phyloP scores from a whole-genome alignment of 1,140 invertebrate species.

The Drosophila leontia region DNA sequence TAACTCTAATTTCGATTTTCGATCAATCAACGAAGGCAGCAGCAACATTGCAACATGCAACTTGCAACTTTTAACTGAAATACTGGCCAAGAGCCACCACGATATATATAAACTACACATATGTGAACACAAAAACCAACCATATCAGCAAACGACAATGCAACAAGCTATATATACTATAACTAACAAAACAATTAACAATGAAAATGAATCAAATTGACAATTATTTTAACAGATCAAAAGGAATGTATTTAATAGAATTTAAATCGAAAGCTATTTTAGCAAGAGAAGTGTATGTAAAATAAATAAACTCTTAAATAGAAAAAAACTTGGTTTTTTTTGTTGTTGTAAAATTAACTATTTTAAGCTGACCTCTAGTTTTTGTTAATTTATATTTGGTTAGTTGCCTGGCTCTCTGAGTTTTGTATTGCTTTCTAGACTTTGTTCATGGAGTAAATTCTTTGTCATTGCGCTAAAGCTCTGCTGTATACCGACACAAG shows the following conservation, averaged over 20 bases:
- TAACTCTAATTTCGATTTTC: slow-evolving; percentile 33
- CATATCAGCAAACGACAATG: slow-evolving; percentile 80
- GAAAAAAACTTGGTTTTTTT: neutral
- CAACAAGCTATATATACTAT: slow-evolving; percentile 41
- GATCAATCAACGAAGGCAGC: slow-evolving; percentile 39
- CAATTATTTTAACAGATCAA: slow-evolving; percentile 47
- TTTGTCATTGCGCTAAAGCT: slow-evolving; percentile 28
- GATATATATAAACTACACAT: slow-evolving; percentile 1
- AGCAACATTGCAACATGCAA: slow-evolving; percentile 4
- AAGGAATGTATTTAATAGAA: slow-evolving; percentile 46
- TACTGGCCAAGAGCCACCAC: slow-evolving; percentile 51
- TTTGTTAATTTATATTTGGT: slow-evolving; percentile 15
- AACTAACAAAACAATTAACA: slow-evolving; percentile 39
- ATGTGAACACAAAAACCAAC: slow-evolving; percentile 41
- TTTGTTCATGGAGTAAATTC: slow-evolving; percentile 55
- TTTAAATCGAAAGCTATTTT: slow-evolving; percentile 40
- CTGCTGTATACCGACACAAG: slow-evolving; percentile 13
- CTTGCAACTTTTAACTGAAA: slow-evolving; percentile 16
- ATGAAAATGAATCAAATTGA: slow-evolving; percentile 42
- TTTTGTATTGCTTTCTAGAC: slow-evolving; percentile 48
- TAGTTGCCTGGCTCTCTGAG: slow-evolving; percentile 29
- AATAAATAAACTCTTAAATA: slow-evolving; percentile 51
- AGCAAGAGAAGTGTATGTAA: slow-evolving; percentile 27
- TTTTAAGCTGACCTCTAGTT: slow-evolving; percentile 14
- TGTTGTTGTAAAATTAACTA: slow-evolving; percentile 6